phyloP scores from a whole-genome alignment of 2,888 invertebrate species.

The Mesochorus sp. region DNA sequence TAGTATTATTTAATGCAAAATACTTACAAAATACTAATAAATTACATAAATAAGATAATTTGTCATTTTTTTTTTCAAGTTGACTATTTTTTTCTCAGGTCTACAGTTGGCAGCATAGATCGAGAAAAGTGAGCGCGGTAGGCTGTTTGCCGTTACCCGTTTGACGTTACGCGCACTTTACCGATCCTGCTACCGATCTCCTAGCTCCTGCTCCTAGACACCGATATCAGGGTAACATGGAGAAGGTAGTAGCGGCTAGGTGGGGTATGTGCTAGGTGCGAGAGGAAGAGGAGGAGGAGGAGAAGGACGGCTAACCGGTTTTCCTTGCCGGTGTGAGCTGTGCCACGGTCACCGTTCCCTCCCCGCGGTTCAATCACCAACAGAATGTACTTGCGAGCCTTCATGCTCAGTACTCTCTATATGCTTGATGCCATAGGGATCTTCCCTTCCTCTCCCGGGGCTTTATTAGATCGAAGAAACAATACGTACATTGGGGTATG shows the following conservation, averaged over 20 bases:
- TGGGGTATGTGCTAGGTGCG: slow-evolving; percentile 56
- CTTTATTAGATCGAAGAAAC: too few species aligned
- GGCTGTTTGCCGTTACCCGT: slow-evolving; percentile 19
- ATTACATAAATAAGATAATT: not conserved
- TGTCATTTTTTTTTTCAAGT: not conserved
- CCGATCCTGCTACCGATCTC: slow-evolving; percentile 68
- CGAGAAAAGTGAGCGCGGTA: slow-evolving; percentile 2
- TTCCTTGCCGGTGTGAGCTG: slow-evolving; percentile 34
- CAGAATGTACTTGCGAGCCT: too few species aligned
- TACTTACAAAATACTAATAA: not conserved
- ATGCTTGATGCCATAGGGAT: too few species aligned
- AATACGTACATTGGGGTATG: too few species aligned
- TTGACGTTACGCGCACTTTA: slow-evolving; percentile 30
- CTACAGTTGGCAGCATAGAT: not conserved
- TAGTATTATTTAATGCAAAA: too few species aligned
- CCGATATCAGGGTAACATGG: slow-evolving; percentile 73
- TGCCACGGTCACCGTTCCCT: slow-evolving; percentile 15
- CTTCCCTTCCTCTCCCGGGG: too few species aligned
- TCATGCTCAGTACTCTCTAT: too few species aligned
- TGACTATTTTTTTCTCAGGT: too few species aligned
- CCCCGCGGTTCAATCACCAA: slow-evolving; percentile 35
- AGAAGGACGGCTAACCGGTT: slow-evolving; percentile 62
- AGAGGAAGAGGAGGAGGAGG: slow-evolving; percentile 54
- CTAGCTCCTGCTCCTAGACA: slow-evolving; percentile 75
- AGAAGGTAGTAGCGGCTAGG: slow-evolving; percentile 67